Evolutionary conservation across 2,888 invertebrate genomes (phyloP).

Genomic region (Zaprionus obscuricornis): DNA sequence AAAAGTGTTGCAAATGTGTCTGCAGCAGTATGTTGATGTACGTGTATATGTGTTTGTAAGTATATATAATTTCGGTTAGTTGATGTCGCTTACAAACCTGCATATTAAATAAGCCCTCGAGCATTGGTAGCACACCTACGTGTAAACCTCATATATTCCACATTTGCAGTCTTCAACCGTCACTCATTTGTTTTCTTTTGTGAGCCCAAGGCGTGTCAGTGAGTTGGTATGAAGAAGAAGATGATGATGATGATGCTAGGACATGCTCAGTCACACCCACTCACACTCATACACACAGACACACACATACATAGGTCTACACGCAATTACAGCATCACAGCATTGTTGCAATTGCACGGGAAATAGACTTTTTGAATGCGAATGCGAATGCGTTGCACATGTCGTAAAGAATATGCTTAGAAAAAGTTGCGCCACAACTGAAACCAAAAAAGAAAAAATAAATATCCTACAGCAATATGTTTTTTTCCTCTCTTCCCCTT

Average conservation of each 20-base stretch:
- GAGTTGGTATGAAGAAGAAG: conserved; percentile 11
- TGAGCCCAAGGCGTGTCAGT: conserved; percentile 64
- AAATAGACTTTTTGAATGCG: conserved; percentile 76
- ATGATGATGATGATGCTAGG: conserved; percentile 20
- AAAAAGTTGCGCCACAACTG: conserved; percentile 46
- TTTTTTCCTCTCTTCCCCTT: conserved; percentile 19
- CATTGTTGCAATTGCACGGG: conserved; percentile 76
- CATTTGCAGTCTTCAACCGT: conserved; percentile 67
- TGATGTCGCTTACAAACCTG: conserved; percentile 70
- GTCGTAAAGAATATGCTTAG: conserved; percentile 68
- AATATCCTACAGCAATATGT: conserved; percentile 56
- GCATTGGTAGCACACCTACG: conserved; percentile 5
- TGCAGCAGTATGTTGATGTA: too few relatives aligned
- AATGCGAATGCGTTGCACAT: conserved; percentile 69
- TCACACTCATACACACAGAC: conserved; percentile 17
- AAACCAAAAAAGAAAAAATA: conserved; percentile 17
- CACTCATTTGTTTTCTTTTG: conserved; percentile 73
- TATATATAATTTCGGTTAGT: conserved; percentile 58
- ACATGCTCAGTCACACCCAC: conserved; percentile 42
- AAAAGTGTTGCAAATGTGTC: too few relatives aligned
- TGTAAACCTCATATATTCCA: conserved; percentile 49
- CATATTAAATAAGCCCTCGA: conserved; percentile 72
- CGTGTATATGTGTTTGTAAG: conserved; percentile 9
- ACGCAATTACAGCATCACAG: conserved; percentile 47
- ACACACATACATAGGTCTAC: conserved; percentile 17